Evolutionary conservation across 2,888 invertebrate genomes (phyloP), one percentile per base, ranked within the genome.

Genomic region (Horisme vitalbata): DNA sequence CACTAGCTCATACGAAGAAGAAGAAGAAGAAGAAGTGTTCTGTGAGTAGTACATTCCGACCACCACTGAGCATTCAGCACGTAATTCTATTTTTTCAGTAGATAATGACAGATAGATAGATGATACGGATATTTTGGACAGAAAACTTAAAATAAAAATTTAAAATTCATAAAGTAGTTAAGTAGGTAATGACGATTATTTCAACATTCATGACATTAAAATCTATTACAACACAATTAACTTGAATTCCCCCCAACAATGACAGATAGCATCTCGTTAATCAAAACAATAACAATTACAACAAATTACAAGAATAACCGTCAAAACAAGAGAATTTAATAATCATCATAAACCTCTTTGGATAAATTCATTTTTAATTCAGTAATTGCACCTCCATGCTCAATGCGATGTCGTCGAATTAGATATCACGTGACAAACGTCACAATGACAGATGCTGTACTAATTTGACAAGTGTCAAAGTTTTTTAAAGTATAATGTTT

Each of bases 401-500:
- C 64, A 64, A 59, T 61, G 61, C 79, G 79, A 83, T 77, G 69
- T 73, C 61, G 61, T 68, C 71, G 71, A 71, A 79, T 85, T 79
- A 73, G 77, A 37, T 81, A 84, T 88, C 85, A 85, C 83, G 82
- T 87, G 86, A 87, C 88, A 87, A 84, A 80, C 79, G 81, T 83
- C 86, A 77, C 47, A 61, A 61, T 79, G 80, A 82, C 84, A 82
- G 85, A 83, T 85, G 85, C 77, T 66, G 61, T 28, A 36, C 26
- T 48, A 47, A 52, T 52, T 43, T 39, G 30, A 46, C 30, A 43
- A 39, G 45, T 44, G 43, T 45, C 14, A 35, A 26, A 41, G 37
- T 15, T 12, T 33, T 24, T 43, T 41, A 23, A 2, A 6, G 7
- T 8, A 0, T 27, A 4, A 2, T 14, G 11, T 45, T 12, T 32